Percentiles rank a stretch among this genome's conserved stretches.
phyloP scores from a whole-genome alignment of 2,888 invertebrate genomes.

The Aquatica leii region DNA sequence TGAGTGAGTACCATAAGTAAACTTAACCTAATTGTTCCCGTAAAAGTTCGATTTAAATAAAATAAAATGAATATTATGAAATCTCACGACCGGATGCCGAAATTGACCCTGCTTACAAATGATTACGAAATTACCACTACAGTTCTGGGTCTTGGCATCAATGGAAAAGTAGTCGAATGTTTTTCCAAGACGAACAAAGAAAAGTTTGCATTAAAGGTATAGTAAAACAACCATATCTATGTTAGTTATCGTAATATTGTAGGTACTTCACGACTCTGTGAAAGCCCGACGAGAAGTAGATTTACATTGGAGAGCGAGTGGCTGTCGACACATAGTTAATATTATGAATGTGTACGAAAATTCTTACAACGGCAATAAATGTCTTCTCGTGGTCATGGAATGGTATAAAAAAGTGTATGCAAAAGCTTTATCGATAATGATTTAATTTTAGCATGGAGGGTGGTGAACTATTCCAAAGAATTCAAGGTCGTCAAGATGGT shows the following conservation, averaged over 20 bases:
- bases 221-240: neutral
- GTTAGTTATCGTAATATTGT: neutral
- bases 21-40: conserved; percentile 22
- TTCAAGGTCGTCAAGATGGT: conserved; percentile 92
- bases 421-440: neutral
- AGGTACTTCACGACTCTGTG: conserved; percentile 89
- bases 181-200: conserved; percentile 76
- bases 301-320: conserved; percentile 92
- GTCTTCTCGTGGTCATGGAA: conserved; percentile 98
- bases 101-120: conserved; percentile 83
- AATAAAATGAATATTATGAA: conserved; percentile 44
- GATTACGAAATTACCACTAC: conserved; percentile 93
- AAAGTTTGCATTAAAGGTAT: conserved; percentile 92
- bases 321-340: conserved; percentile 92
- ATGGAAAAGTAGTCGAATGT: conserved; percentile 98
- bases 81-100: conserved; percentile 64
- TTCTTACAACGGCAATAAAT: conserved; percentile 88
- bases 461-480: conserved; percentile 95
- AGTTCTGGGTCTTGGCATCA: conserved; percentile 96
- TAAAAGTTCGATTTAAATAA: conserved; percentile 5
- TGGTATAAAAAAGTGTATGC: conserved; percentile 68
- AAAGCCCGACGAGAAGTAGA: conserved; percentile 96
- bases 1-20: conserved; percentile 17
- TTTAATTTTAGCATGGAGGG: conserved; percentile 86
- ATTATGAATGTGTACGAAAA: conserved; percentile 96